Base-by-base conservation (phyloP, 2,888 invertebrate species). In the Acanthopleura granulata region DNA sequence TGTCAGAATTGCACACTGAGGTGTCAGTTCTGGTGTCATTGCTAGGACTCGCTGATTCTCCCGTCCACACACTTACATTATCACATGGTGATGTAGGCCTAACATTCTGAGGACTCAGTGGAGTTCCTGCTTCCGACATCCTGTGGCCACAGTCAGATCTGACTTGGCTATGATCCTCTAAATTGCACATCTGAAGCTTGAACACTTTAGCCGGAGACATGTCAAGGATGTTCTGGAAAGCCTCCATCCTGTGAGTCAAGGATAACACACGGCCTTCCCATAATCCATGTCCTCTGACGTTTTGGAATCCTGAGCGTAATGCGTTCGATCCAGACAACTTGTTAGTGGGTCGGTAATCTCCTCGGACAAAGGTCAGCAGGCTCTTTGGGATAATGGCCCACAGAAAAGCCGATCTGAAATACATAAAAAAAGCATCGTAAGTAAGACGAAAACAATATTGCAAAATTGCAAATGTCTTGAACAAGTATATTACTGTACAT, bases 361-460 rank as follows among this genome's bases (percentile, higher is more conserved):
- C 85, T 30, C 83, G 75, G 22, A 83, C 84, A 61, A 85, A 85
- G 72, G 78, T 81, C 12, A 80, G 76, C 16, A 85, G 80, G 74
- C 83, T 84, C 78, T 77, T 80, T 0, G 85, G 83, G 0, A 81
- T 72, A 66, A 84, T 82, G 51, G 83, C 82, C 85, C 85, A 85
- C 12, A 85, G 77, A 75, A 82, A 83, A 1, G 81, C 81, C 1
- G 83, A 82, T 70, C 69, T 69, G 25, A 57, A 57, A 57, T n/a
- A 57, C 22, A 57, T 40, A 3, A 40, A 40, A 40, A 6, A 40
- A 40, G 40, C 3, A 40, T 40, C 9, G 40, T 40, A 3, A 40
- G 40, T 40, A 9, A 40, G 40, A 40, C 40, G 40, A 9, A 40
- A 40, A 40, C 9, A 40, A 40, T 9, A 40, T 40, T 40, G 40